phyloP scores from a whole-genome alignment of 2,797 vertebrate genomes.

The Hippocampus kuda region DNA sequence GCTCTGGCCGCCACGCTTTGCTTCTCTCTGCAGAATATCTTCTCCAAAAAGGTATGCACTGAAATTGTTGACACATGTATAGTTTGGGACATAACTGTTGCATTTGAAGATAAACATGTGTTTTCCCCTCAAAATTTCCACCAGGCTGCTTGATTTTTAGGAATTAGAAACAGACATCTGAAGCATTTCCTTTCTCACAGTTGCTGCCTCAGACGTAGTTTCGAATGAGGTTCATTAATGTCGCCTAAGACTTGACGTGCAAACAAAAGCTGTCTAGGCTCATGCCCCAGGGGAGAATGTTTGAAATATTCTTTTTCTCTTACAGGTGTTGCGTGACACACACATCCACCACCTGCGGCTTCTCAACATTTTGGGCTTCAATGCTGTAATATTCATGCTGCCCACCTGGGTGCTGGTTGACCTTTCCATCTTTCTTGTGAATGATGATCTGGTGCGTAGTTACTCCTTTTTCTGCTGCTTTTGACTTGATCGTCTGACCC shows the following conservation, averaged over 20 bases:
- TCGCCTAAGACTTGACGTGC: background rate
- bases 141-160: background rate
- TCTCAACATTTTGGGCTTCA: constrained; percentile 89
- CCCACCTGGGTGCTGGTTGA: constrained; percentile 95
- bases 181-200: background rate
- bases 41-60: constrained; percentile 89
- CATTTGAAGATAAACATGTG: background rate
- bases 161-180: background rate
- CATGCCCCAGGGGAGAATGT: no score
- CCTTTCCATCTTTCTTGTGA: constrained; percentile 86
- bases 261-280: background rate
- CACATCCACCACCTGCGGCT: constrained; percentile 86
- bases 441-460: constrained; percentile 83
- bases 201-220: background rate
- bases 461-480: background rate
- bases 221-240: background rate
- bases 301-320: background rate
- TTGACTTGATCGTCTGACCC: background rate
- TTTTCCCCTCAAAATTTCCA: background rate
- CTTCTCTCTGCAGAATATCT: constrained; percentile 98
- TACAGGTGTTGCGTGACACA: constrained; percentile 85
- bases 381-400: constrained; percentile 93
- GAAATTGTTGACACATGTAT: background rate
- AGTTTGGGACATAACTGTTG: background rate
- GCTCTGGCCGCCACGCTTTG: constrained; percentile 93